phyloP scores from a whole-genome alignment of 2,113 vertebrate genomes.

The Cheirogaleus medius region DNA sequence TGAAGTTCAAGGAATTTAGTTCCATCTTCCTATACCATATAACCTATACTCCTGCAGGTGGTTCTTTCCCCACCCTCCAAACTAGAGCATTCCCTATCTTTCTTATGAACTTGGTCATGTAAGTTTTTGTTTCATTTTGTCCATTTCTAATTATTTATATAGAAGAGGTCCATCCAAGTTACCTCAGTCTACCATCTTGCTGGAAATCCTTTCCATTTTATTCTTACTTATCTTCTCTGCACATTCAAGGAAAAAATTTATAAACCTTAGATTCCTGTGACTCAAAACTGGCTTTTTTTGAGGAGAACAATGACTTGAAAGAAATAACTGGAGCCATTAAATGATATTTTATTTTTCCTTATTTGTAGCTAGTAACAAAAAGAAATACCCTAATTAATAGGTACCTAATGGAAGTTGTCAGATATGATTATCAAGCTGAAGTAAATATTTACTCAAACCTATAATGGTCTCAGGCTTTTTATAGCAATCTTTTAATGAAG shows the following conservation, averaged over 20 bases:
- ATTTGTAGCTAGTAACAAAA: constrained; percentile 21
- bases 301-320: constrained; percentile 36
- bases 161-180: neutral
- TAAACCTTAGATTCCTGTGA: neutral
- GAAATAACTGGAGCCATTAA: neutral
- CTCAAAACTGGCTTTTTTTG: constrained; percentile 18
- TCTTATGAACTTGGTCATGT: neutral
- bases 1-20: neutral
- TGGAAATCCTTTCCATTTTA: constrained; percentile 11
- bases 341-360: neutral
- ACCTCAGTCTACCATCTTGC: neutral
- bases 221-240: neutral
- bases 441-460: neutral
- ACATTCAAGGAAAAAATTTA: neutral
- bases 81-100: neutral
- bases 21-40: neutral
- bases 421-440: neutral
- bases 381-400: neutral
- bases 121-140: neutral
- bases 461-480: neutral
- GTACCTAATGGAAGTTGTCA: neutral
- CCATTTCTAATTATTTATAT: neutral
- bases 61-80: neutral
- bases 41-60: neutral
- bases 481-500: neutral